These are phyloP conservation scores for Drosophila sp. DNA, from an alignment of 1,140 invertebrate genomes.

Conservation along the genomic window DNA sequence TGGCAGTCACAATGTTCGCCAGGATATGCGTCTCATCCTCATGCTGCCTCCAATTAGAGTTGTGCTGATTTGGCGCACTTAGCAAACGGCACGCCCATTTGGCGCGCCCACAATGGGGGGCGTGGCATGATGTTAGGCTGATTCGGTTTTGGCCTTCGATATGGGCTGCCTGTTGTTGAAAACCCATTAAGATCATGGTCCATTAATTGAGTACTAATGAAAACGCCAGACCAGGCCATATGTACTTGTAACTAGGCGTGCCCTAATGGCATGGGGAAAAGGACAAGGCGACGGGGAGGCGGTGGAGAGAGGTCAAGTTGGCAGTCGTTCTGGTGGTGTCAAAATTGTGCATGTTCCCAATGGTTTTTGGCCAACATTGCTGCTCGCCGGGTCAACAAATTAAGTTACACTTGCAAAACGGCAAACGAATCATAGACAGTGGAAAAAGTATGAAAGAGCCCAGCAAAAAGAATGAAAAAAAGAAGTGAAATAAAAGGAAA, in stretches of 20 bases:
- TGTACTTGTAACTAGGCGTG: constrained; percentile 69
- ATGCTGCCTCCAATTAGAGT: constrained; percentile 74
- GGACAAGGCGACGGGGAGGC: background rate
- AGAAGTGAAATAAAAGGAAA: no score
- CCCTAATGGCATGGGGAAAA: background rate
- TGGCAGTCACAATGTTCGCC: constrained; percentile 14
- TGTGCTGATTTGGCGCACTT: constrained; percentile 81
- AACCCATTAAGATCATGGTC: constrained; percentile 83
- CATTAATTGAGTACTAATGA: constrained; percentile 82
- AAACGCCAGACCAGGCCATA: constrained; percentile 55
- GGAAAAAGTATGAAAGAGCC: background rate
- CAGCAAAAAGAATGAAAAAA: constrained; percentile 17
- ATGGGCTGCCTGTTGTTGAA: constrained; percentile 62
- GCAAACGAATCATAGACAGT: constrained; percentile 59
- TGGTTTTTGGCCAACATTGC: constrained; percentile 58
- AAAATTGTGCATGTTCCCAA: constrained; percentile 78
- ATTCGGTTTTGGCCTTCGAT: constrained; percentile 42
- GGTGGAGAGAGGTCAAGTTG: background rate
- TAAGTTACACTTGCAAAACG: constrained; percentile 78
- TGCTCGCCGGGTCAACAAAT: constrained; percentile 48
- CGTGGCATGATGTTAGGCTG: constrained; percentile 26
- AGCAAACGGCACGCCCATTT: constrained; percentile 62
- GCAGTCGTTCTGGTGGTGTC: constrained; percentile 47
- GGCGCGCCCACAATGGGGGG: constrained; percentile 4
- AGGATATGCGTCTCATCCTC: constrained; percentile 35